These are phyloP conservation scores for Mus musculus DNA, from an alignment of 2,113 vertebrate genomes.

Conservation along the genomic window DNA sequence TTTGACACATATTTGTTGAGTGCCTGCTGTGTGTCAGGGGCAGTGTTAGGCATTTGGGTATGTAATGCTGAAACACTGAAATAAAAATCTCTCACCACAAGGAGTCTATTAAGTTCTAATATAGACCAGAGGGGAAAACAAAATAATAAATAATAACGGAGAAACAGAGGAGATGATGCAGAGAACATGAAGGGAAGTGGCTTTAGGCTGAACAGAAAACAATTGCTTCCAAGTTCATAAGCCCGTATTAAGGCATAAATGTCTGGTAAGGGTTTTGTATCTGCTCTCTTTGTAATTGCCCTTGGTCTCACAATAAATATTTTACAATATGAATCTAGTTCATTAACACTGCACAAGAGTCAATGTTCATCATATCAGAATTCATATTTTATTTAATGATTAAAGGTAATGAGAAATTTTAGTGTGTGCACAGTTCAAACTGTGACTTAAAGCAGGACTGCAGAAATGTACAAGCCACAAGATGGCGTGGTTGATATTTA, in stretches of 20 bases:
- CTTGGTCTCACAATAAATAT: constrained; percentile 36
- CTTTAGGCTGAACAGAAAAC: neutral
- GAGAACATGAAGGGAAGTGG: neutral
- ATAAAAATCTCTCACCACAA: neutral
- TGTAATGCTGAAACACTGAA: neutral
- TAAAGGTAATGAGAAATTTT: neutral
- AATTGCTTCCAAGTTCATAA: neutral
- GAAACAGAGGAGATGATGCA: neutral
- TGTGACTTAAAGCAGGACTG: neutral
- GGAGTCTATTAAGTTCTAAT: neutral
- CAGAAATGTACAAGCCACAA: constrained; percentile 27
- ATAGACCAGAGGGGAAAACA: neutral
- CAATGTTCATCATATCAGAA: neutral
- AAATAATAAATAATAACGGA: neutral
- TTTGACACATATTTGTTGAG: neutral
- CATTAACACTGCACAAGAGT: neutral
- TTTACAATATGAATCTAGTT: neutral
- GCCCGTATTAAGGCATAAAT: neutral
- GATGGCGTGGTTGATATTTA: constrained; percentile 70
- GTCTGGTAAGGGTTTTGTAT: neutral
- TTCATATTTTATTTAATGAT: constrained; percentile 10
- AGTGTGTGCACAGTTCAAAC: neutral
- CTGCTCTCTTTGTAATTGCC: neutral
- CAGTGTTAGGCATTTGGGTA: neutral
- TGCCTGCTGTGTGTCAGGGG: neutral